These are phyloP conservation scores for Mus spicilegus DNA, from an alignment of 2,113 vertebrate genomes.

Conservation along the genomic window DNA sequence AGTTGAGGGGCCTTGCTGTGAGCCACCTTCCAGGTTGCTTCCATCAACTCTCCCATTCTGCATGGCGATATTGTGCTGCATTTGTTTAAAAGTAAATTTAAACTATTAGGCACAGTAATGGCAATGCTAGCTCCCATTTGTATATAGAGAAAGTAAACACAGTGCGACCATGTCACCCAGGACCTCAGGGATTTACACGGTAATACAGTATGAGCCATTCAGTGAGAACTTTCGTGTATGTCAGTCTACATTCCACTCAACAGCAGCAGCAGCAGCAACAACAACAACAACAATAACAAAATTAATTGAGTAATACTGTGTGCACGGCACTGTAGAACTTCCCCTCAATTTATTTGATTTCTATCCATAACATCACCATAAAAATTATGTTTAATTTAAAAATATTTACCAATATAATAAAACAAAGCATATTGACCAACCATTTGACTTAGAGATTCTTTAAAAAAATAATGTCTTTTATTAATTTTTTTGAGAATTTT, in stretches of 20 bases:
- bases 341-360: not conserved
- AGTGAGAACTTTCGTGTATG: not conserved
- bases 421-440: not conserved
- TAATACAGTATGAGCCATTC: not conserved
- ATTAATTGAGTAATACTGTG: not conserved
- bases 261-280: not conserved
- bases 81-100: conserved; percentile 69
- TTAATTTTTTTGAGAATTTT: not conserved
- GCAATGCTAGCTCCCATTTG: not conserved
- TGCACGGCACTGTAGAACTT: not conserved
- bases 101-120: not conserved
- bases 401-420: not conserved
- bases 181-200: not conserved
- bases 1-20: conserved; percentile 86
- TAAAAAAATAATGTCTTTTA: not conserved
- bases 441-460: not conserved
- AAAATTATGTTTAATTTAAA: not conserved
- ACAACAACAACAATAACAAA: not conserved
- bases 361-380: not conserved
- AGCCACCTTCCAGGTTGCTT: conserved; percentile 79
- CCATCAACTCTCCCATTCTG: conserved; percentile 81
- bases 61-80: conserved; percentile 84
- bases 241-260: not conserved
- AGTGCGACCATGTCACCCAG: not conserved
- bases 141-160: not conserved